Percentiles rank a stretch among this genome's conserved stretches.
These are phyloP conservation scores for Narcine bancroftii DNA, from an alignment of 2,113 vertebrate genomes.

Conservation along the genomic window DNA sequence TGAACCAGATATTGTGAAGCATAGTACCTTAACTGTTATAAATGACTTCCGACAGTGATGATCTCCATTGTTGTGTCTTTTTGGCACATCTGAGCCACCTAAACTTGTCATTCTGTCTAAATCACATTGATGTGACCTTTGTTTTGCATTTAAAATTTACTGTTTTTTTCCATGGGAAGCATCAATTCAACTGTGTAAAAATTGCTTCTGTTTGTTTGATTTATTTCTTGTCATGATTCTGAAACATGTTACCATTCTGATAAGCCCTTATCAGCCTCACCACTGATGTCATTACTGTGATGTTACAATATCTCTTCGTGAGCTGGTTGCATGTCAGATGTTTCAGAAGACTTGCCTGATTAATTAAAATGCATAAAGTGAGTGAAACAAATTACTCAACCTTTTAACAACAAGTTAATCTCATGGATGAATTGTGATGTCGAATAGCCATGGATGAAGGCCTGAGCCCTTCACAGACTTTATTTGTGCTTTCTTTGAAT, in stretches of 20 bases:
- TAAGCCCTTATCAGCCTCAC: slow-evolving; percentile 14
- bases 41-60: slow-evolving; percentile 18
- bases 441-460: neutral
- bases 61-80: neutral
- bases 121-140: slow-evolving; percentile 18
- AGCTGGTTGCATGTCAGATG: neutral
- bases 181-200: slow-evolving; percentile 19
- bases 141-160: slow-evolving; percentile 23
- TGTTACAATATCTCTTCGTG: neutral
- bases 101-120: slow-evolving; percentile 22
- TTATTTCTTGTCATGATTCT: neutral
- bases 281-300: slow-evolving; percentile 27
- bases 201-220: neutral
- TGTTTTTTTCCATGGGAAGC: neutral
- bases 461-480: neutral
- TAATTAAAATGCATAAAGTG: neutral
- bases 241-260: neutral
- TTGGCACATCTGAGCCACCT: neutral
- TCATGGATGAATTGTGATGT: neutral
- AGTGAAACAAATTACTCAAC: neutral
- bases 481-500: neutral
- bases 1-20: neutral
- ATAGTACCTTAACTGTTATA: neutral
- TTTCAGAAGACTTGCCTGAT: neutral
- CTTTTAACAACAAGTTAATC: neutral